A percentile compares a stretch with the other conserved stretches of the same genome.
Conservation (phyloP, 2,888 invertebrate genomes). For the Mesochorus sp. region DNA sequence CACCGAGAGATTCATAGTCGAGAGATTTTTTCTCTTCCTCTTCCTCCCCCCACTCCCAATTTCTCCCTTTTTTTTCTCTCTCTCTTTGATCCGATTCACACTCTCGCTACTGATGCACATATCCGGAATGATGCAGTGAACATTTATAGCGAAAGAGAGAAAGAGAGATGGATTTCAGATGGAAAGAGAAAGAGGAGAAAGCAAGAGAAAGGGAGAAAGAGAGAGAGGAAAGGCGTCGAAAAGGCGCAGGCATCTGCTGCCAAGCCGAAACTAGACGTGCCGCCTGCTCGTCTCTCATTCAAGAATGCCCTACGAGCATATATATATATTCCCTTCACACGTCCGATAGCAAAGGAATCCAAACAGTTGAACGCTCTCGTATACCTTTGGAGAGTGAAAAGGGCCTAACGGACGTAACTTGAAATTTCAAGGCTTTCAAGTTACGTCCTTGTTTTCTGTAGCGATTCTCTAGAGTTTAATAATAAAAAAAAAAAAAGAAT, state of each 20-base stretch:
- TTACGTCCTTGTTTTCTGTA: background rate
- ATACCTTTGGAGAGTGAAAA: background rate
- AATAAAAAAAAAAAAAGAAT: background rate
- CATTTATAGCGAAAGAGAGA: too few species aligned
- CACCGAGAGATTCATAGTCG: conserved; percentile 38
- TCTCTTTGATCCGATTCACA: conserved; percentile 28
- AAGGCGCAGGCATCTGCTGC: conserved; percentile 52
- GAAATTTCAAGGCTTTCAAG: background rate
- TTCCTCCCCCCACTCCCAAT: too few species aligned
- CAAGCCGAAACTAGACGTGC: conserved; percentile 40
- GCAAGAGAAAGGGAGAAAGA: background rate
- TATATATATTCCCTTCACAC: conserved; percentile 37
- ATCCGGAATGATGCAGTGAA: conserved; percentile 48
- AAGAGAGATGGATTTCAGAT: conserved; percentile 4
- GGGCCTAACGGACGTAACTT: background rate
- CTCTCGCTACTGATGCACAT: conserved; percentile 37
- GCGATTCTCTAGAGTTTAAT: background rate
- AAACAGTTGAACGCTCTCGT: conserved; percentile 6
- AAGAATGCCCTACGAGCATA: conserved; percentile 40
- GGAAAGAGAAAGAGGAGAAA: conserved; percentile 6
- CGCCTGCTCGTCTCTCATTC: conserved; percentile 45
- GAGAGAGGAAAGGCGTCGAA: conserved; percentile 48
- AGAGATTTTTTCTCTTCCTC: background rate
- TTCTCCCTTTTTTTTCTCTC: conserved; percentile 11
- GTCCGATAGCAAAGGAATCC: conserved; percentile 20